phyloP scores from a whole-genome alignment of 2,888 invertebrate genomes.

The Lottia gigantea region DNA sequence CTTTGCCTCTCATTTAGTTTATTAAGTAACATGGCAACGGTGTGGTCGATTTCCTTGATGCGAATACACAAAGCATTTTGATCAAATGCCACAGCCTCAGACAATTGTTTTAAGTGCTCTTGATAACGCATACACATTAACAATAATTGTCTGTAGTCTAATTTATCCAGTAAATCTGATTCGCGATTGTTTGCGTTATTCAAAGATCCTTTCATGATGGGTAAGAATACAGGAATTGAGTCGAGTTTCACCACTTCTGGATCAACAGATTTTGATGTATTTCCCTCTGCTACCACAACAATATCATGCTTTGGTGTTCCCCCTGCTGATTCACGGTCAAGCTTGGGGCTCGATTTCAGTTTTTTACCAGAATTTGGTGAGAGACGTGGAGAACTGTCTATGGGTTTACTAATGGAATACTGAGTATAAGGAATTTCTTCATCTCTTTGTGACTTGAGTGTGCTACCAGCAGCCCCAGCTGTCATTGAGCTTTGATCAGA shows the following conservation, averaged over 20 bases:
- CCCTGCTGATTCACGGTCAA: slow-evolving; percentile 22
- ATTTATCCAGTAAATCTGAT: slow-evolving; percentile 85
- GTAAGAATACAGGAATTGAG: slow-evolving; percentile 87
- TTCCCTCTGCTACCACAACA: slow-evolving; percentile 62
- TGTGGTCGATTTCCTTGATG: slow-evolving; percentile 83
- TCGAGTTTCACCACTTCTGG: slow-evolving; percentile 61
- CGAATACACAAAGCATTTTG: slow-evolving; percentile 80
- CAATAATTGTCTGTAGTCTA: slow-evolving; percentile 77
- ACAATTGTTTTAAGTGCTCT: slow-evolving; percentile 84
- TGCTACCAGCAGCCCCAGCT: slow-evolving; percentile 55
- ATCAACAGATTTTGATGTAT: slow-evolving; percentile 51
- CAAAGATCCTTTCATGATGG: slow-evolving; percentile 89
- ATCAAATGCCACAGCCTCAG: slow-evolving; percentile 83
- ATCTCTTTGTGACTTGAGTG: slow-evolving; percentile 62
- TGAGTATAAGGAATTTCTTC: slow-evolving; percentile 66
- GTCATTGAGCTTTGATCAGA: slow-evolving; percentile 62
- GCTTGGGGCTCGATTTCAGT: slow-evolving; percentile 29
- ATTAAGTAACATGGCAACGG: slow-evolving; percentile 78
- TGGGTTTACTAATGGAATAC: slow-evolving; percentile 66
- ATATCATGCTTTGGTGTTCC: slow-evolving; percentile 60
- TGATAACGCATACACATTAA: slow-evolving; percentile 84
- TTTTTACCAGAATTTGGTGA: slow-evolving; percentile 46
- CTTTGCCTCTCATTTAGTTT: slow-evolving; percentile 84
- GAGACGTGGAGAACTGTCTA: slow-evolving; percentile 58
- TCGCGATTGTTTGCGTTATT: slow-evolving; percentile 74